Evolutionary conservation across 2,888 invertebrate genomes (phyloP), one percentile per base, ranked within the genome.

Genomic region (Coleophora deauratella): DNA sequence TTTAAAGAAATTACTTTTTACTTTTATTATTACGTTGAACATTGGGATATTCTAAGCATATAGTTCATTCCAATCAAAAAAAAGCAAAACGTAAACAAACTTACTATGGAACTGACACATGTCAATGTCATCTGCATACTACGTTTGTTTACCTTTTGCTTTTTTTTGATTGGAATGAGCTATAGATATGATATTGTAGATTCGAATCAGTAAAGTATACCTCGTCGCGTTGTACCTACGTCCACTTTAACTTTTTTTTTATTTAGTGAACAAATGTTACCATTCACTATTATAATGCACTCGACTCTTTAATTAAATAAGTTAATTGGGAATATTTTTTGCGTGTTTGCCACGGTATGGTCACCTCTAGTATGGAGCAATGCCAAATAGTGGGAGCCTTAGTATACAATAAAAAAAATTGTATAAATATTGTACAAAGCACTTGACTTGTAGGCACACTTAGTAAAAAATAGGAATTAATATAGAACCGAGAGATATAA

Each of bases 231-330:
- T 21, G 21, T 21, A 21, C 21, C 21, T 6, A 21, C 21, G 37
- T 30, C 14, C 38, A 38, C 38, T 36, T 46, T 48, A 45, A 44
- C 48, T 47, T 58, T 57, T 54, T 63, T 66, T 70, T 70, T 66
- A 67, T 67, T 77, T 80, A 81, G 80, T 79, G 79, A 80, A 80
- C 76, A 75, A 79, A 75, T 80, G 82, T 84, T 82, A 84, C 82
- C 82, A 82, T 78, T 78, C 80, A 79, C 77, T 79, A 72, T n/a
- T n/a, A n/a, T 72, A 67, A 72, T 72, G 66, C 77, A 74, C 70
- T 71, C 67, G 63, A 69, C 65, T 61, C 70, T 72, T 67, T 61
- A 64, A 69, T 71, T 75, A 69, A 59, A 52, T 78, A 78, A 76
- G 75, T 75, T 75, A 56, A 62, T 72, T 69, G 70, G 59, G 66